Conservation (phyloP, 2,888 invertebrate species). For the Leptura quadrifasciata region DNA sequence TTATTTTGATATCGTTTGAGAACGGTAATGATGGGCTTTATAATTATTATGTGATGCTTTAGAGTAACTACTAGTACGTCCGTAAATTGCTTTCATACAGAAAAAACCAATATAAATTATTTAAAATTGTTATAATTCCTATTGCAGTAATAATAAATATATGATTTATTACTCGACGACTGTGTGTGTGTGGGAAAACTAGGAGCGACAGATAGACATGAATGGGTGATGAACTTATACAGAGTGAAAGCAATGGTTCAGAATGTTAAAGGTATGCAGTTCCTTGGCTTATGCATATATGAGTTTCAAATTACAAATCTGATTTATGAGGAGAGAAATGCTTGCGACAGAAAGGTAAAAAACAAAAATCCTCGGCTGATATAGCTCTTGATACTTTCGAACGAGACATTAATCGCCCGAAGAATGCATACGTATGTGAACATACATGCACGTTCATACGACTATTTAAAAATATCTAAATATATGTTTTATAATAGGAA, state of each 20-base stretch:
- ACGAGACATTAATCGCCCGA: background rate
- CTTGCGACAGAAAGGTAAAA: slow-evolving; percentile 7
- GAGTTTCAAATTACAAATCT: slow-evolving; percentile 7
- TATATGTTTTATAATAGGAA: no score
- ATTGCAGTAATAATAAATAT: background rate
- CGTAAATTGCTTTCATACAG: no score
- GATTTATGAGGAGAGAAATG: background rate
- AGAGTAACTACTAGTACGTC: no score
- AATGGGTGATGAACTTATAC: slow-evolving; percentile 7
- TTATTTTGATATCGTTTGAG: no score
- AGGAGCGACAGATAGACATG: background rate
- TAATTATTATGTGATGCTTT: no score
- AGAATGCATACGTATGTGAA: background rate
- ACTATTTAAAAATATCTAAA: no score
- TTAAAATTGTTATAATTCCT: background rate
- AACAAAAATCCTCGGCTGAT: background rate
- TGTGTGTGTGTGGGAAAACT: slow-evolving; percentile 5
- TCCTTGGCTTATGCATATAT: slow-evolving; percentile 2
- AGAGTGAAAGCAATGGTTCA: background rate
- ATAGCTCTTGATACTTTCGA: background rate
- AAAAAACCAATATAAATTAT: no score
- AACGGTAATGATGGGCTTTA: no score
- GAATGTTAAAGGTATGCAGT: slow-evolving; percentile 7
- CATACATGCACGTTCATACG: no score
- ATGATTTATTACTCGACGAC: background rate